Evolutionary conservation across 1,140 invertebrate genomes (phyloP), one percentile per base, ranked within the genome.

Genomic region (Heliconius nattereri): DNA sequence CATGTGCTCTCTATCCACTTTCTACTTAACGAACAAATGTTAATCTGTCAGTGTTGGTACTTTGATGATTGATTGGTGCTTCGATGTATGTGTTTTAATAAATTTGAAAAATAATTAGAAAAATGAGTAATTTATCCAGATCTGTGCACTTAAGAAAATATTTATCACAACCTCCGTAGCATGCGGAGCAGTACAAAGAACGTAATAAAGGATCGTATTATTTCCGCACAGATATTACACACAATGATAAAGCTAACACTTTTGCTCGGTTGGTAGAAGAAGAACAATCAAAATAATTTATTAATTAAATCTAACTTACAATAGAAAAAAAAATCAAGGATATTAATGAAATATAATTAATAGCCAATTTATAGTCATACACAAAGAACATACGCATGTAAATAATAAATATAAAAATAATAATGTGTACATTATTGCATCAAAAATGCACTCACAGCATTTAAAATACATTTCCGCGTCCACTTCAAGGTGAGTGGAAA

Each of bases 401-500:
- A 29, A 66, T 16, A 16, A 26, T 29, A 66, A 66, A 66, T 66
- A 66, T 29, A 70, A 71, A 29, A 40, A 37, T 32, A 49, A 74
- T 7, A 72, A 60, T 32, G 9, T 40, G 45, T 54, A 20, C 49
- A 71, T 79, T 23, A 45, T 70, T 70, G 76, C 45, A 52, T 29
- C 45, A 57, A 76, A 71, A 73, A 57, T 57, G 49, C 73, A 76
- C 35, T 35, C 73, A 37, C 23, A 73, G 72, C 13, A 76, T 29
- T 66, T 11, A 29, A 23, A 66, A 66, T 6, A 57, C 52, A 76
- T 81, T 81, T 81, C 76, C 80, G 80, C 40, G 49, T 81, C 37
- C 26, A 75, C 52, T 78, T 72, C 76, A 78, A 78, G 72, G 80
- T 73, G 76, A 81, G 16, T 60, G 40, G 76, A 78, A 81, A 81